phyloP scores from a whole-genome alignment of 1,140 invertebrate genomes.

The Rhynchophorus ferrugineus region DNA sequence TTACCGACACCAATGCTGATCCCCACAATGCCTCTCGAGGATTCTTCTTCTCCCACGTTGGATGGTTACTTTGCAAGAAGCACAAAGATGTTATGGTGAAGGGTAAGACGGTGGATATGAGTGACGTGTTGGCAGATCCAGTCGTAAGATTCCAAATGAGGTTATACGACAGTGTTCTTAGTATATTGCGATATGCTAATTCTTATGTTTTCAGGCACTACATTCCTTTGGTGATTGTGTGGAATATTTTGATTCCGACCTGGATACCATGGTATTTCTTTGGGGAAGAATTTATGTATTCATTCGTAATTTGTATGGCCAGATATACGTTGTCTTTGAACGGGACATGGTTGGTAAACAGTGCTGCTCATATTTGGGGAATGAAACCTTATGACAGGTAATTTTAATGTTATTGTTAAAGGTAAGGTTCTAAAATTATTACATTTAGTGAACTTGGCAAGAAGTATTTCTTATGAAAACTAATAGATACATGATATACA shows the following conservation, averaged over 20 bases:
- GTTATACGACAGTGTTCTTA: conserved; percentile 33
- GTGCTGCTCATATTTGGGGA: conserved; percentile 68
- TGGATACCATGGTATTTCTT: conserved; percentile 55
- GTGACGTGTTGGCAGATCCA: conserved; percentile 66
- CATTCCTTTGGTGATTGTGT: conserved; percentile 56
- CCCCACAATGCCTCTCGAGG: conserved; percentile 80
- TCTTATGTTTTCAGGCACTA: conserved; percentile 69
- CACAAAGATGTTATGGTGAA: conserved; percentile 77
- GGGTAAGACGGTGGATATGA: conserved; percentile 72
- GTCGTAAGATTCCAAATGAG: conserved; percentile 58
- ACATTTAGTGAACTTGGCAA: not conserved
- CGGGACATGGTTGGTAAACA: conserved; percentile 73
- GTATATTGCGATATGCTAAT: not conserved
- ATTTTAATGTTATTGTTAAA: no score
- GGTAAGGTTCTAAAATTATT: conserved; percentile 25
- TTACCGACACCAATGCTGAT: conserved; percentile 84
- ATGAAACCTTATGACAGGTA: conserved; percentile 66
- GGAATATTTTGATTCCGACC: conserved; percentile 68
- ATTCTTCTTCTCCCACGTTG: conserved; percentile 90
- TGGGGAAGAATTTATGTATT: conserved; percentile 46
- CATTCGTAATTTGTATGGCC: conserved; percentile 48
- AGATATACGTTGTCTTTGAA: conserved; percentile 60
- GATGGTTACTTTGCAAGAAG: conserved; percentile 81
- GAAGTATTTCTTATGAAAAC: not conserved
- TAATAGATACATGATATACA: no score